Base-by-base conservation (phyloP, 2,113 vertebrate genomes). In the Lota lota region DNA sequence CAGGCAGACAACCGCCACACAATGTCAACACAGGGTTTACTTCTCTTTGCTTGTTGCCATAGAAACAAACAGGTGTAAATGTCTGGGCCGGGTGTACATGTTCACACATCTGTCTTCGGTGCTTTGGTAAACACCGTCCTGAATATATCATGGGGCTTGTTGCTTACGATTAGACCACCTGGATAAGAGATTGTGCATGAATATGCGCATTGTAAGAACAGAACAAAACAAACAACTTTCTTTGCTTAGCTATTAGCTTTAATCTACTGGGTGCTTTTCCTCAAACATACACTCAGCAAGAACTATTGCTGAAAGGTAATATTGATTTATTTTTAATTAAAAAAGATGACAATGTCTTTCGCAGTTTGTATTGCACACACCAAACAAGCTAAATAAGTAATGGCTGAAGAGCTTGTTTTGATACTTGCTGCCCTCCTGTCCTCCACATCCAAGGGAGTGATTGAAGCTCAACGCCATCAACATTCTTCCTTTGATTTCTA, bases 341-440 rank as follows among this genome's bases (percentile, higher is more conserved):
- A 81, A 50, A 5, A 51, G 16, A 36, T 47, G 73, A 70, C 62
- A 75, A 70, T 51, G 77, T 64, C 51, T 69, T 79, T 71, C 18
- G 40, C 15, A 72, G 72, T 83, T 83, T 83, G 77, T 69, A 83
- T 77, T 76, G 76, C 77, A 76, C 72, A 79, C 79, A 73, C 59
- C 57, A 47, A 28, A 69, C 69, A 10, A 40, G 56, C 54, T 36
- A 22, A 64, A 70, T 22, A 28, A 79, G 84, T 83, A 78, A 81
- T 28, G 2, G 28, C 28, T 28, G 17, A 47, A 63, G 73, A 69
- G 28, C 1, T 5, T 0, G 6, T 2, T 28, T 3, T 28, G 28
- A 3, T 28, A 5, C 28, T 28, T 28, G 28, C 28, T 28, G 2
- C 40, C 40, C 40, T 14, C 57, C 58, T 63, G 16, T 28, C 10